phyloP scores from a whole-genome alignment of 2,888 invertebrate species.

The Idaea biselata region DNA sequence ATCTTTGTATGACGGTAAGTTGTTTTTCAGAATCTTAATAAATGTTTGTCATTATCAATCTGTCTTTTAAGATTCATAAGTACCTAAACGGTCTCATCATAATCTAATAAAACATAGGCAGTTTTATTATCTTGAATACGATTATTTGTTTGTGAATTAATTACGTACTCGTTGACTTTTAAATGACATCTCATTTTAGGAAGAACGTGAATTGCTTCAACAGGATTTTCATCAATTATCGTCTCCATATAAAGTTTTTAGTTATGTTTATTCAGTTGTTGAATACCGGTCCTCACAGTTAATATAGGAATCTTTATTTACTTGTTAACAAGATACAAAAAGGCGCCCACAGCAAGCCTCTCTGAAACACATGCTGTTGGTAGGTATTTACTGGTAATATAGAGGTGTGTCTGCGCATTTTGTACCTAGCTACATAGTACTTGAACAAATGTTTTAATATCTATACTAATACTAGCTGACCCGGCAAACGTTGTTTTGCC shows the following conservation, averaged over 20 bases:
- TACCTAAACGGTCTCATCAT: not conserved
- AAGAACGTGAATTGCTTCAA: constrained; percentile 46
- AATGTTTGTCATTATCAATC: not conserved
- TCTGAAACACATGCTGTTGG: not conserved
- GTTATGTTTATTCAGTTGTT: constrained; percentile 40
- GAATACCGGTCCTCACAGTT: constrained; percentile 43
- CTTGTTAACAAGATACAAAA: constrained; percentile 13
- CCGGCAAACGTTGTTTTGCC: too few species aligned
- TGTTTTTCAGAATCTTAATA: not conserved
- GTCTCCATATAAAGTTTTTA: constrained; percentile 40
- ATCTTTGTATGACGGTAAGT: too few species aligned
- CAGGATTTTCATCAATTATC: constrained; percentile 51
- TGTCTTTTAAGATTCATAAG: not conserved
- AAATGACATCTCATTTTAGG: constrained; percentile 43
- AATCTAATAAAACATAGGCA: not conserved
- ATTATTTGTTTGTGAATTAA: constrained; percentile 11
- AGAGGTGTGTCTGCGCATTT: not conserved
- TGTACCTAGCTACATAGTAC: not conserved
- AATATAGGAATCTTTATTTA: constrained; percentile 19
- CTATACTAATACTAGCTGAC: too few species aligned
- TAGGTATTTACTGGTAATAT: too few species aligned
- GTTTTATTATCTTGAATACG: not conserved
- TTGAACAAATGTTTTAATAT: too few species aligned
- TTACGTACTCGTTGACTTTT: constrained; percentile 39
- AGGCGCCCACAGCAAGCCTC: not conserved